Conservation (phyloP, 2,797 vertebrate species). For the Argya squamiceps region DNA sequence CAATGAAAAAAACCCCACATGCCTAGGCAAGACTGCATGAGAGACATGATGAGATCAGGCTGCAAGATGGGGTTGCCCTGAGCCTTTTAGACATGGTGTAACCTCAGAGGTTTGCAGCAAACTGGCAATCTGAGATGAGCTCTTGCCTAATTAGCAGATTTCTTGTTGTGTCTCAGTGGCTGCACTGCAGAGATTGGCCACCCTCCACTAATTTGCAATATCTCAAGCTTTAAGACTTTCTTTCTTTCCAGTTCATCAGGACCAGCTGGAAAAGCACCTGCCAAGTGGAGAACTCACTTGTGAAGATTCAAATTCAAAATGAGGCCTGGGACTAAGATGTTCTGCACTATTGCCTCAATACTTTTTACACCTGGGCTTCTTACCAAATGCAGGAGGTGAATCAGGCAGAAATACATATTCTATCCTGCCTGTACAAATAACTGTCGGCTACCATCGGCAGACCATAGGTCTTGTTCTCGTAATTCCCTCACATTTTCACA, state of each 20-base stretch:
- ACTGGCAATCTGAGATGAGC: not conserved
- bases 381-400: not conserved
- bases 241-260: not conserved
- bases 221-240: not conserved
- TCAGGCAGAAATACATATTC: not conserved
- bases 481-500: not conserved
- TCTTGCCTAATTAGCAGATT: conserved; percentile 39
- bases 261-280: conserved; percentile 43
- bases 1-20: no score
- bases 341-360: not conserved
- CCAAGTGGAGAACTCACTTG: not conserved
- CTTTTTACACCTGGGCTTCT: not conserved
- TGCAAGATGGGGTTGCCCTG: not conserved
- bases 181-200: not conserved
- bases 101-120: not conserved
- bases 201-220: not conserved
- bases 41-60: not conserved
- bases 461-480: not conserved
- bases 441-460: not conserved
- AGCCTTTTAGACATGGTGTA: not conserved
- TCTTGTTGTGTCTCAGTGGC: not conserved
- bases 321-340: not conserved
- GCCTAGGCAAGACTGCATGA: not conserved
- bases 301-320: not conserved
- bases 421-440: not conserved